A percentile compares a stretch with the other conserved stretches of the same genome.
These are phyloP conservation scores for Nerophis ophidion DNA, from an alignment of 2,113 vertebrate species.

Conservation along the genomic window DNA sequence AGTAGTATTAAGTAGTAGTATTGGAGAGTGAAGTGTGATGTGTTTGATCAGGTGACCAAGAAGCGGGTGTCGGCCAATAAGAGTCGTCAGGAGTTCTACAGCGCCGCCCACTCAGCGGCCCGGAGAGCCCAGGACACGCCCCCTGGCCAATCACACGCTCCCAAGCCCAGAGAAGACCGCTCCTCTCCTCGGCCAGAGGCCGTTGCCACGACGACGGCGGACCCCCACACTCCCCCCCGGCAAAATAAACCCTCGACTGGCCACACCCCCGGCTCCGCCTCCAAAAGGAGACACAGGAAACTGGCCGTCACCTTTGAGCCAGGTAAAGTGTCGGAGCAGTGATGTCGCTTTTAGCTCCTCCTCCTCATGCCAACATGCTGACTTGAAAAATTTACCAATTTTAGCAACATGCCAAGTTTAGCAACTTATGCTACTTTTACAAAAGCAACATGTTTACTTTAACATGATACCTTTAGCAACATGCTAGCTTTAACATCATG, in stretches of 20 bases:
- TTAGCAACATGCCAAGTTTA: too few relatives aligned
- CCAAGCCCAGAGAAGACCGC: conserved; percentile 44
- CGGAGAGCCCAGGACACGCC: conserved; percentile 35
- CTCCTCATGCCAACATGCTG: too few relatives aligned
- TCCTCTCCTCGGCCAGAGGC: not conserved
- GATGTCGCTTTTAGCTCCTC: not conserved
- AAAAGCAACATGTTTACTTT: too few relatives aligned
- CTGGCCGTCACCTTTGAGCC: conserved; percentile 92
- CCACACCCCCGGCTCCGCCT: conserved; percentile 76
- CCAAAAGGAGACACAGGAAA: conserved; percentile 87
- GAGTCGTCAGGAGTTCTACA: conserved; percentile 79
- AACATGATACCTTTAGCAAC: too few relatives aligned
- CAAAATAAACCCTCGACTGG: conserved; percentile 56
- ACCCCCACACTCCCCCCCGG: conserved; percentile 59
- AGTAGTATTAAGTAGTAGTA: too few relatives aligned
- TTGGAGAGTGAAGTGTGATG: too few relatives aligned
- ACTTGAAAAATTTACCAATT: too few relatives aligned
- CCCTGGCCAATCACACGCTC: conserved; percentile 28
- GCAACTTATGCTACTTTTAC: too few relatives aligned
- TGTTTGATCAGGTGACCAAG: conserved; percentile 87
- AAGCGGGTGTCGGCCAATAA: conserved; percentile 86
- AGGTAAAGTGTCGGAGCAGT: conserved; percentile 85
- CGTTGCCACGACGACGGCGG: not conserved
- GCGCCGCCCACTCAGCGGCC: conserved; percentile 56
- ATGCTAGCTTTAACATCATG: too few relatives aligned